Conservation (phyloP, 2,888 invertebrate species). For the Oligia latruncula region DNA sequence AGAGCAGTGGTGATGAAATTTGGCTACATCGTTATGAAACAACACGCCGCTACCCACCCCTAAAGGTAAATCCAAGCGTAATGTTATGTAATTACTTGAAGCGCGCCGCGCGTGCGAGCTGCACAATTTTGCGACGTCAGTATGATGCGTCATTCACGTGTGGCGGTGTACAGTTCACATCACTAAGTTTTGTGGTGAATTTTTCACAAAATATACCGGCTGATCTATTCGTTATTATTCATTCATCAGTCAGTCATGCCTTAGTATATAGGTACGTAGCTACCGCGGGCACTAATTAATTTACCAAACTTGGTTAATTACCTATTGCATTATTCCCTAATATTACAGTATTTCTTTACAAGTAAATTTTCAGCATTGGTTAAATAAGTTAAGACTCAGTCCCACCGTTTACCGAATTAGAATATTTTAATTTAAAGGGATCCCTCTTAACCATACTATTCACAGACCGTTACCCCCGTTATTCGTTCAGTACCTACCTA, state of each 20-base stretch:
- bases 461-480: background rate
- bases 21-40: background rate
- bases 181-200: too few species aligned
- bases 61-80: background rate
- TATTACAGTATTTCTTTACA: background rate
- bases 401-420: background rate
- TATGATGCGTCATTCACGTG: too few species aligned
- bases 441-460: background rate
- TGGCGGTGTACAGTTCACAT: too few species aligned
- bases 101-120: too few species aligned
- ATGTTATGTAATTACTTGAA: background rate
- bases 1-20: background rate
- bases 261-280: too few species aligned
- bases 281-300: background rate
- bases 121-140: too few species aligned
- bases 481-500: background rate
- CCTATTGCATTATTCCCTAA: background rate
- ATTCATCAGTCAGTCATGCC: too few species aligned
- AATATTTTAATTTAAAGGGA: constrained; percentile 22
- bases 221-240: too few species aligned
- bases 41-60: background rate
- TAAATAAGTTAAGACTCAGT: background rate
- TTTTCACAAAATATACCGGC: background rate
- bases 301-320: background rate
- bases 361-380: background rate